Conservation (phyloP, 2,797 vertebrate species). For the Cynodonichthys magdalenae region DNA sequence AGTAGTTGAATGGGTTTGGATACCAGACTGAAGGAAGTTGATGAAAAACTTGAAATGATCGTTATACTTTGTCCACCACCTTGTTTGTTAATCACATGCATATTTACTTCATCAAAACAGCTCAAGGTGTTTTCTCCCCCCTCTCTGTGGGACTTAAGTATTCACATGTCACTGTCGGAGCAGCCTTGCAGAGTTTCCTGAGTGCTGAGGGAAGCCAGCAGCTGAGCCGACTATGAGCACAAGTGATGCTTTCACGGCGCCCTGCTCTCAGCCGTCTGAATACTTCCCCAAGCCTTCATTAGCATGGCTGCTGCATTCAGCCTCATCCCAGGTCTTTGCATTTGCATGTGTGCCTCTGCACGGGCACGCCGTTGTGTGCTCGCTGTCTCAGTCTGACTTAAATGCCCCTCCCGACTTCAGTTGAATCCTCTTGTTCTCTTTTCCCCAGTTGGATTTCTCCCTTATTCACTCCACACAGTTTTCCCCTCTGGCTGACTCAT, state of each 20-base stretch:
- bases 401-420: conserved; percentile 37
- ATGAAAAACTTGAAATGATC: too few species aligned
- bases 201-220: conserved; percentile 79
- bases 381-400: conserved; percentile 19
- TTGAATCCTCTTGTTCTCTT: conserved; percentile 50
- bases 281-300: conserved; percentile 80
- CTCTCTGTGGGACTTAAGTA: conserved; percentile 61
- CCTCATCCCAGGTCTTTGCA: conserved; percentile 73
- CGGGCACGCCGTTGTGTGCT: neutral
- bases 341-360: conserved; percentile 44
- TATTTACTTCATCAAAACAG: conserved; percentile 42
- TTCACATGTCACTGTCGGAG: conserved; percentile 72
- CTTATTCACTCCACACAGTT: conserved; percentile 67
- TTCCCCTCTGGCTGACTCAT: conserved; percentile 58
- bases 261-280: conserved; percentile 72
- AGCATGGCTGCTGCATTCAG: conserved; percentile 80
- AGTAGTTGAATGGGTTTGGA: too few species aligned
- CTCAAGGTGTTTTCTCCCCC: conserved; percentile 61
- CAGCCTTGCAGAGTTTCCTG: conserved; percentile 74
- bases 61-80: neutral
- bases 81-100: conserved; percentile 9
- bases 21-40: too few species aligned
- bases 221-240: conserved; percentile 81
- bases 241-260: conserved; percentile 83
- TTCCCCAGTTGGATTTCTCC: conserved; percentile 62